Percentiles rank a stretch among this genome's conserved stretches.
phyloP scores from a whole-genome alignment of 2,888 invertebrate genomes.

The Lagria hirta region DNA sequence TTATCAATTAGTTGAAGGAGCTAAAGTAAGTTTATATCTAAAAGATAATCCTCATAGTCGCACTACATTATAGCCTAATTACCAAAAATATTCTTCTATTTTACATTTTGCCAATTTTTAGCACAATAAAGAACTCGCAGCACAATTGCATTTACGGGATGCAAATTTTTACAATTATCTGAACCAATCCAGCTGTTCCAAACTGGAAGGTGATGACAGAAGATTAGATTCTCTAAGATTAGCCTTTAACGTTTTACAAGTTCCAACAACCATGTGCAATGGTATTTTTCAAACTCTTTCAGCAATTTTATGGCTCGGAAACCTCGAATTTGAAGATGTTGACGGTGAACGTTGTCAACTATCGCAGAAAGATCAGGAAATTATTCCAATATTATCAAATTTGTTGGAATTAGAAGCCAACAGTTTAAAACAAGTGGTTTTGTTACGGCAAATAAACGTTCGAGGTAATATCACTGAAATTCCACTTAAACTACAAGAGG shows the following conservation, averaged over 20 bases:
- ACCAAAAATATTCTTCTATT: conserved; percentile 2
- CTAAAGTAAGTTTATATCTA: conserved; percentile 59
- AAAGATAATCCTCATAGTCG: not conserved
- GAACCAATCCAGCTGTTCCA: conserved; percentile 72
- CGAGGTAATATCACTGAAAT: conserved; percentile 92
- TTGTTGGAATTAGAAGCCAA: conserved; percentile 75
- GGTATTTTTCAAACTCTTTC: conserved; percentile 86
- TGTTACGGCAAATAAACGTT: conserved; percentile 76
- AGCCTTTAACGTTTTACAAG: conserved; percentile 86
- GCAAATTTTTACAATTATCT: conserved; percentile 81
- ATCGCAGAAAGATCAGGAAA: conserved; percentile 69
- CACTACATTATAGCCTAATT: not conserved
- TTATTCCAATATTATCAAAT: conserved; percentile 70
- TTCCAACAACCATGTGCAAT: conserved; percentile 82
- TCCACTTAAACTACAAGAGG: conserved; percentile 83
- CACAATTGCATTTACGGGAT: conserved; percentile 71
- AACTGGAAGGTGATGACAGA: conserved; percentile 68
- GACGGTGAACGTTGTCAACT: conserved; percentile 84
- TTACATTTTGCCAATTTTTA: conserved; percentile 41
- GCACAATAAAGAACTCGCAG: conserved; percentile 74
- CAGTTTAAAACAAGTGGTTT: conserved; percentile 73
- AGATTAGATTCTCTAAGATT: conserved; percentile 82
- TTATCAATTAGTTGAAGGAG: conserved; percentile 87
- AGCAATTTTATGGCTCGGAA: conserved; percentile 89
- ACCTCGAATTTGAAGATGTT: conserved; percentile 81